Evolutionary conservation across 2,113 vertebrate species (phyloP), one percentile per base, ranked within the genome.

Genomic region (Sciurus niger): DNA sequence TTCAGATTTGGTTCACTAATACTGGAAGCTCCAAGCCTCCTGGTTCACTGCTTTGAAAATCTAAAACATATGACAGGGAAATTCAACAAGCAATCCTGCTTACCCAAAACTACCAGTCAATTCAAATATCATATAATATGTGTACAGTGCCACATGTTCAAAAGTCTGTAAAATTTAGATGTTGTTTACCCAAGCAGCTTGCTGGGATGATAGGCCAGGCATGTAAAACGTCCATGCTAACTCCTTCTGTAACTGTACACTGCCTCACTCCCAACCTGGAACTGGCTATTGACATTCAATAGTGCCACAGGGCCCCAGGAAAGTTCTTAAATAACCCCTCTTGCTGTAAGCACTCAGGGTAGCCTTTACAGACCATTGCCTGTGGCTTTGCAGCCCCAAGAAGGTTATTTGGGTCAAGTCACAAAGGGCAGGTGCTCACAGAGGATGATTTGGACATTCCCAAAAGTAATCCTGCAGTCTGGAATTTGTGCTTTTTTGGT

Each of bases 31-130:
- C 73, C 53, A 63, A 12, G 97, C 48, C 34, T 93, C 73, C 76
- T 74, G 84, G 48, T 97, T 97, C 97, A 96, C 96, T 94, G 96
- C 37, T 84, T 63, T 80, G 85, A 97, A 98, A 98, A 98, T 96
- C 89, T 84, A 98, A 98, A 98, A 97, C 97, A 98, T 34, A 94
- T 98, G 98, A 93, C 77, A 80, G 43, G 67, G 11, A 97, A 93
- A 77, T 89, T 84, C 63, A 93, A 97, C 10, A 89, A 30, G 96
- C 97, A 96, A 84, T 96, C 78, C 46, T 79, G 40, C 94, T 96
- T 96, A 89, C 43, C 89, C 96, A 97, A 97, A 97, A 97, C 95
- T 17, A 97, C 10, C 96, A 87, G 68, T 89, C 96, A 92, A 97
- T 96, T 95, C 96, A 91, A 84, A 86, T 63, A 79, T 53, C 37